phyloP scores from a whole-genome alignment of 2,113 vertebrate genomes.

The Prinia subflava region DNA sequence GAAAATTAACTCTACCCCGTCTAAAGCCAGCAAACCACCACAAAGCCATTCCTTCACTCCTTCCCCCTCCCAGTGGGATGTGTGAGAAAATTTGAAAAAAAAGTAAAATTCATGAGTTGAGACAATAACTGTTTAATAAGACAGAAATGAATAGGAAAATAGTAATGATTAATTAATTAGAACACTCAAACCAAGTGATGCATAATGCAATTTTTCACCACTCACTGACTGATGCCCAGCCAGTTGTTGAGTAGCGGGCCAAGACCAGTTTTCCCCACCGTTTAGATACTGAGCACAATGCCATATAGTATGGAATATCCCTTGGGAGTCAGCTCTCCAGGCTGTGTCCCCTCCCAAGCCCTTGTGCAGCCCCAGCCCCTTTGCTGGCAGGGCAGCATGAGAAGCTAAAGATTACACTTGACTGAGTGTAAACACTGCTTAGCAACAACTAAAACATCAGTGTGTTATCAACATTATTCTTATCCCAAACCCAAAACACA shows the following conservation, averaged over 20 bases:
- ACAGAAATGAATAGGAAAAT: background rate
- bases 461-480: background rate
- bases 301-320: background rate
- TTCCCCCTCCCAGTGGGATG: background rate
- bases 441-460: background rate
- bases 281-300: background rate
- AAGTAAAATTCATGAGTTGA: background rate
- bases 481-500: background rate
- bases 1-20: background rate
- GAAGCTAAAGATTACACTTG: background rate
- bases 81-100: background rate
- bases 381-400: background rate
- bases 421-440: background rate
- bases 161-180: background rate
- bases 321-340: background rate
- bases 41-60: background rate
- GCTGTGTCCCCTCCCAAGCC: background rate
- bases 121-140: background rate
- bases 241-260: background rate
- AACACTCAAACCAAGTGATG: background rate
- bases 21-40: background rate
- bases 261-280: background rate
- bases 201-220: background rate
- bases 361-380: background rate
- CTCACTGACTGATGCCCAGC: background rate